Evolutionary conservation across 1,140 invertebrate species (phyloP), one percentile per base, ranked within the genome.

Genomic region (Harpegnathos saltator): DNA sequence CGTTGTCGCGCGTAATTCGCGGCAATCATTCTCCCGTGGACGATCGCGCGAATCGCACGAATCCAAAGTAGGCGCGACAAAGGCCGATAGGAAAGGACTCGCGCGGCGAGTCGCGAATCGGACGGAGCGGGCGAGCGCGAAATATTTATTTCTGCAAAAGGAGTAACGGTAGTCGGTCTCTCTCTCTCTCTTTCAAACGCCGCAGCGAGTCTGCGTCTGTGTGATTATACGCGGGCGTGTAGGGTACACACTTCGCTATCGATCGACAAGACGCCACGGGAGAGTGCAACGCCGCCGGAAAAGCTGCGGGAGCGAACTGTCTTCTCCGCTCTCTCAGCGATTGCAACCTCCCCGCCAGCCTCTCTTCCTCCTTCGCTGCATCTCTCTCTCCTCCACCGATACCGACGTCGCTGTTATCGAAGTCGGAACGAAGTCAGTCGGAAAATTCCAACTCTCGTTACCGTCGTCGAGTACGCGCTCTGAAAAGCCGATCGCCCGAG

Each of bases 401-500:
- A 4, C 14, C 29, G 22, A 11, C 44, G 17, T 80, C 14, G 52
- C 14, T 29, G 17, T 68, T 78, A 71, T 80, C 61, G 29, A 66
- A 75, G 44, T 52, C 59, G n/a, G 26, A 26, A 33, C 52, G 73
- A 65, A 54, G 73, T 33, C 75, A 66, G 19, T 56, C 48, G 63
- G 52, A 71, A 80, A 80, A 80, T 80, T 44, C 66, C 61, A 77
- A 66, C 48, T 56, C 29, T 85, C 65, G 75, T 85, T 81, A 80
- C 69, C 73, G 52, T 52, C 44, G 22, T 44, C 33, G 26, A 58
- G 63, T 59, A 63, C 56, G 33, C 59, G 19, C 58, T 24, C 62
- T 82, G 84, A 85, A 86, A 86, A 86, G 56, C n/a, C 61, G 71
- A 75, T 73, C 83, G 50, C 61, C 15, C 50, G 19, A 68, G 48